Evolutionary conservation across 2,797 vertebrate genomes (phyloP).

Genomic region (Melanitta fusca): DNA sequence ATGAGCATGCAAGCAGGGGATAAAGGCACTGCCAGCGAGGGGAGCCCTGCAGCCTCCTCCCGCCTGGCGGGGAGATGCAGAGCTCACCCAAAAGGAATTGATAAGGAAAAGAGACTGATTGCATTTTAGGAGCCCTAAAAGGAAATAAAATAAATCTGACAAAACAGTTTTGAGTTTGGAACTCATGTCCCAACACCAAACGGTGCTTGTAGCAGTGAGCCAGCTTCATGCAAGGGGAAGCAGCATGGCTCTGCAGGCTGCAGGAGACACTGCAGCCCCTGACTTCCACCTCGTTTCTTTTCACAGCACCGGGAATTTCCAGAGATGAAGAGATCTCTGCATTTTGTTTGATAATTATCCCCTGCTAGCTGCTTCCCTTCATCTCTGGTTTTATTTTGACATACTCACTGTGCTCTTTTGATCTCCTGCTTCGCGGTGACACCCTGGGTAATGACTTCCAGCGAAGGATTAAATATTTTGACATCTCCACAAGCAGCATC

Average conservation of each 20-base stretch:
- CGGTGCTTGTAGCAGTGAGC: not conserved
- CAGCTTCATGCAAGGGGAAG: not conserved
- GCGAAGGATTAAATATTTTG: not conserved
- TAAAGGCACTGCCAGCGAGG: not conserved
- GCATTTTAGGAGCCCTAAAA: not conserved
- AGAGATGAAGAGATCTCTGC: not conserved
- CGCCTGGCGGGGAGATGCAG: not conserved
- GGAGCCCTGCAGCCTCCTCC: not conserved
- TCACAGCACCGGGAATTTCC: not conserved
- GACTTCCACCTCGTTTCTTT: slow-evolving; percentile 15
- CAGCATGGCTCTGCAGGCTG: fast-evolving
- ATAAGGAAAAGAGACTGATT: not conserved
- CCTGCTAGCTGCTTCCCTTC: not conserved
- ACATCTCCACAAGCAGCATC: not conserved
- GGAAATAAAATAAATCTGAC: too few relatives aligned
- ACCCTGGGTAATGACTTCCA: not conserved
- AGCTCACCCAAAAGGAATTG: not conserved
- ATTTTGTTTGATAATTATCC: not conserved
- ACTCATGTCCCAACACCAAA: not conserved
- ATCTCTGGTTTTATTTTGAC: not conserved
- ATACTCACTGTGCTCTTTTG: not conserved
- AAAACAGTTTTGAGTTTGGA: not conserved
- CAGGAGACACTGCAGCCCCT: not conserved
- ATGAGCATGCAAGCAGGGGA: fast-evolving
- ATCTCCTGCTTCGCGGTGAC: not conserved